Evolutionary conservation across 2,888 invertebrate genomes (phyloP), one percentile per base, ranked within the genome.

Genomic region (Hypercompe scribonia): DNA sequence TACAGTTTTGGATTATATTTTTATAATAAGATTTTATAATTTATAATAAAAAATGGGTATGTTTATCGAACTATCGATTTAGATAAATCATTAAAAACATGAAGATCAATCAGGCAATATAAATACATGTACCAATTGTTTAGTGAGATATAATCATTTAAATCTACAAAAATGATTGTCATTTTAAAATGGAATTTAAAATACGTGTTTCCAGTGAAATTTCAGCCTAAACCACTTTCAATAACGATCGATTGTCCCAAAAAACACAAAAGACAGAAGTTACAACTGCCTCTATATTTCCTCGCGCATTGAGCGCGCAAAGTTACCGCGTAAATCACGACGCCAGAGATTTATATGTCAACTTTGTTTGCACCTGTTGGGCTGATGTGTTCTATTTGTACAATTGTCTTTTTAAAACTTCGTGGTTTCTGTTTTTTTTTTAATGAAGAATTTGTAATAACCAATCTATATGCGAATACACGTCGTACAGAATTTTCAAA

Each of bases 361-460:
- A 84, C 74, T 85, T 85, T 81, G 80, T 85, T 81, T 80, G 82
- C 86, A 84, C 83, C 83, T 84, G 86, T 84, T 85, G 83, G 79
- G 71, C 61, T 34, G 68, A 65, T 61, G 61, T 67, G 68, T 78
- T 70, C 71, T 73, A 79, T 74, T 78, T 77, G 76, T 73, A 65
- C 63, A 70, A 71, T 65, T 64, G 66, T 67, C 64, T 70, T 76
- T 66, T 69, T 68, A 50, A 61, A 71, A 68, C 21, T 72, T 67
- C 3, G 28, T 21, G 50, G 34, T 33, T 33, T 33, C 10, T n/a
- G 31, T 36, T 65, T 10, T 13, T 42, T 46, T 31, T 31, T 18
- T 31, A 61, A 61, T 61, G 1, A 15, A 28, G 7, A 31, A 31
- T 11, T 15, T 61, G 31, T 61, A 61, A 4, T 18, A 61, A 11